Conservation (phyloP, 2,797 vertebrate species). For the Amniataba percoides region DNA sequence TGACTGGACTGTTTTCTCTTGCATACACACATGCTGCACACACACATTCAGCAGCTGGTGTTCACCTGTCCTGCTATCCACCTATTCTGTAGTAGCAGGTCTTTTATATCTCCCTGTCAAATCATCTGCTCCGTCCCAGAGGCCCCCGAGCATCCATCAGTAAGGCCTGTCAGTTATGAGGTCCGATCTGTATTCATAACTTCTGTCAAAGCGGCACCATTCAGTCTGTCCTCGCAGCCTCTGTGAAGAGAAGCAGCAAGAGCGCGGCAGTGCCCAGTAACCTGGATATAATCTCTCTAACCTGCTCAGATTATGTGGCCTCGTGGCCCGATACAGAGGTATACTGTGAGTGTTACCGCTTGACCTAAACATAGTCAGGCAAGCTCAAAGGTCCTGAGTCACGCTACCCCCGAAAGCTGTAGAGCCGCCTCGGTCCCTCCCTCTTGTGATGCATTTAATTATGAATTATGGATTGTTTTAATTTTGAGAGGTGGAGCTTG, state of each 20-base stretch:
- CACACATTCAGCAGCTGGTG: slow-evolving; percentile 29
- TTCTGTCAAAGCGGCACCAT: slow-evolving; percentile 67
- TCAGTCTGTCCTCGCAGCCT: slow-evolving; percentile 41
- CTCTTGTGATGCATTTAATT: slow-evolving; percentile 9
- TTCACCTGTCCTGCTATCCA: slow-evolving; percentile 56
- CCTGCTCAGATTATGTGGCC: slow-evolving; percentile 47
- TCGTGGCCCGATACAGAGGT: slow-evolving; percentile 12
- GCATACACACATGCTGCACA: neutral
- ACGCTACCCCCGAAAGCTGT: neutral
- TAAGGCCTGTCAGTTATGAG: slow-evolving; percentile 67
- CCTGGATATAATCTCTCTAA: slow-evolving; percentile 58
- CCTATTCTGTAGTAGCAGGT: slow-evolving; percentile 52
- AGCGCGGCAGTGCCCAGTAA: slow-evolving; percentile 35
- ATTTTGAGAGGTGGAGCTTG: neutral
- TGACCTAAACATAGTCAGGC: slow-evolving; percentile 19
- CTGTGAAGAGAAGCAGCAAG: slow-evolving; percentile 30
- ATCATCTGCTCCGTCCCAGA: slow-evolving; percentile 52
- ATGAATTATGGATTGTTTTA: slow-evolving; percentile 35
- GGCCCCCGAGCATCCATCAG: slow-evolving; percentile 62
- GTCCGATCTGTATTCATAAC: slow-evolving; percentile 77
- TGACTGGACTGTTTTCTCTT: neutral
- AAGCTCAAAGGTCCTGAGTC: slow-evolving; percentile 37
- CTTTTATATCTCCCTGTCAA: slow-evolving; percentile 62
- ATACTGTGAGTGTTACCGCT: slow-evolving; percentile 17
- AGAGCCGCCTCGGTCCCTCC: neutral